Evolutionary conservation across 2,797 vertebrate genomes (phyloP), one percentile per base, ranked within the genome.

Genomic region (Notoglanidium macrostoma): DNA sequence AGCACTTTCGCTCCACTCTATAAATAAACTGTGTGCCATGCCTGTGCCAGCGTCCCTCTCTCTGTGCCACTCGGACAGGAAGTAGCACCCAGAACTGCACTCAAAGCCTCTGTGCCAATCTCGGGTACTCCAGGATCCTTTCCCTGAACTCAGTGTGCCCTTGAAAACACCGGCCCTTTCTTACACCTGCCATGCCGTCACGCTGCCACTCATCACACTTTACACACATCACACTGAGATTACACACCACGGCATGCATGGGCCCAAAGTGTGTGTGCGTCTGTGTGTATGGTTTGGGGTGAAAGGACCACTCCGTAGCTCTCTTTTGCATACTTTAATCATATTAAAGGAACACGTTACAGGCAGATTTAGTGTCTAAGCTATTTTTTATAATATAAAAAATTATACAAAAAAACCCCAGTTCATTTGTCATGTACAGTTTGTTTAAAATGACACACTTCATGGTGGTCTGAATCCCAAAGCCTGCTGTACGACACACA

Each of bases 111-210:
- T 85, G 77, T 89, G 90, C 87, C 87, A 86, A 85, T 87, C 87
- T 84, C 83, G 51, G 86, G 17, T 72, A 54, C 83, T 86, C 86
- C 87, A 87, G 84, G 90, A 72, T 44, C 61, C 85, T 85, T 85
- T 85, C 73, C 78, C 77, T 51, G 55, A 67, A 74, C 87, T 79
- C 76, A 55, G 72, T 83, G 87, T 88, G 89, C 88, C 88, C 89
- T 90, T 92, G 88, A 91, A 90, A 90, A 87, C 84, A 85, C 83
- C 67, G 84, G 87, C 65, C 65, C 86, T 80, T 77, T 85, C 85
- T 86, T 88, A 88, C 87, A 90, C 91, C 88, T 89, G 89, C 76
- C 84, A 74, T 65, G 83, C 90, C 89, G 85, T 91, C 91, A 88
- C 19, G 63, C 85, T 77, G 76, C 54, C 87, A 87, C 87, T 89